These are phyloP conservation scores for Achlya flavicornis DNA, from an alignment of 2,888 invertebrate genomes.

Conservation along the genomic window DNA sequence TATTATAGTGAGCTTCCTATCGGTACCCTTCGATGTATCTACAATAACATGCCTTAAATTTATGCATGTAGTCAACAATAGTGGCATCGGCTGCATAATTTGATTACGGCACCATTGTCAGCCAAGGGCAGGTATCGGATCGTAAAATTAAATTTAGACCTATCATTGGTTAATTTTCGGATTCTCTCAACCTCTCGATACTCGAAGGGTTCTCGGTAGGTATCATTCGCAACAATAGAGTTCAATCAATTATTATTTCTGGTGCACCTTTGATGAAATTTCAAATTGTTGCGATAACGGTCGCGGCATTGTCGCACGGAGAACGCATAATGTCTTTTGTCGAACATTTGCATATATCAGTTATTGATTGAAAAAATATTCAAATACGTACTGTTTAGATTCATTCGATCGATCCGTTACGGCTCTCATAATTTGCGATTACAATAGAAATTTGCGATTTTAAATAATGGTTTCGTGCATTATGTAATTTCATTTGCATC, in stretches of 20 bases:
- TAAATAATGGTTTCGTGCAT: constrained; percentile 61
- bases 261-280: constrained; percentile 80
- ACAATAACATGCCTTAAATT: constrained; percentile 77
- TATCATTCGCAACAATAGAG: constrained; percentile 76
- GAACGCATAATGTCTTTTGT: constrained; percentile 66
- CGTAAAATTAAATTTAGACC: constrained; percentile 83
- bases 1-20: constrained; percentile 69
- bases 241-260: constrained; percentile 81
- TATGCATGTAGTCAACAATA: constrained; percentile 79
- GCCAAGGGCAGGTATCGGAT: constrained; percentile 77
- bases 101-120: constrained; percentile 80
- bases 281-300: constrained; percentile 79
- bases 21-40: constrained; percentile 70
- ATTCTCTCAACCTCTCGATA: constrained; percentile 72
- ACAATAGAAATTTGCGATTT: constrained; percentile 57
- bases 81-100: constrained; percentile 81
- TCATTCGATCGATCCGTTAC: constrained; percentile 77
- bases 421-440: constrained; percentile 66
- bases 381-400: constrained; percentile 71
- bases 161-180: constrained; percentile 83
- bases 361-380: constrained; percentile 84
- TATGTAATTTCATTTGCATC: constrained; percentile 52
- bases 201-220: constrained; percentile 59
- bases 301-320: constrained; percentile 71
- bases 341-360: constrained; percentile 78